These are phyloP conservation scores for Lithophane leautieri DNA, from an alignment of 2,888 invertebrate genomes.

Conservation along the genomic window DNA sequence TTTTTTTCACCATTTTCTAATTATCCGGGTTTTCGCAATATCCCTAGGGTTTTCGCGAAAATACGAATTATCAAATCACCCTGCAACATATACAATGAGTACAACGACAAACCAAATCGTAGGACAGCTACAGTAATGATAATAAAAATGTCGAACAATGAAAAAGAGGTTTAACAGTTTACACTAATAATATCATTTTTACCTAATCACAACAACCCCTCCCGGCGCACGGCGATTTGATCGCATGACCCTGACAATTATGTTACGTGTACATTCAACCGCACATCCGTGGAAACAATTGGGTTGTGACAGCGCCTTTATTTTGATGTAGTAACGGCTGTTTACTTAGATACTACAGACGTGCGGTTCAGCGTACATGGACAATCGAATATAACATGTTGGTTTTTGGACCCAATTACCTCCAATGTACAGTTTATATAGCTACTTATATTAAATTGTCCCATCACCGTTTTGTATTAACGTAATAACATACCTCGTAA, in stretches of 20 bases:
- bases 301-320: neutral
- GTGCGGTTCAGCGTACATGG: constrained; percentile 10
- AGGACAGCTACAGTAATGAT: neutral
- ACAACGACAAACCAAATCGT: neutral
- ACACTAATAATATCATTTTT: constrained; percentile 21
- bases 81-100: too few species aligned
- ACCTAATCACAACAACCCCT: constrained; percentile 5
- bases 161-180: neutral
- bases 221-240: neutral
- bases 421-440: neutral
- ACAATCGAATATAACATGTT: neutral
- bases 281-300: neutral
- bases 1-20: too few species aligned
- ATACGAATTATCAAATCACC: too few species aligned
- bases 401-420: neutral
- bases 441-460: neutral
- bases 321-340: neutral
- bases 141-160: neutral
- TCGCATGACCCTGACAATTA: constrained; percentile 15
- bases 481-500: neutral
- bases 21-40: too few species aligned
- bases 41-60: too few species aligned
- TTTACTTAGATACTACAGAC: neutral
- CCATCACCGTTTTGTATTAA: neutral
- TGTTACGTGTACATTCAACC: constrained; percentile 6